Evolutionary conservation across 2,797 vertebrate species (phyloP), one percentile per base, ranked within the genome.

Genomic region (Erithacus rubecula): DNA sequence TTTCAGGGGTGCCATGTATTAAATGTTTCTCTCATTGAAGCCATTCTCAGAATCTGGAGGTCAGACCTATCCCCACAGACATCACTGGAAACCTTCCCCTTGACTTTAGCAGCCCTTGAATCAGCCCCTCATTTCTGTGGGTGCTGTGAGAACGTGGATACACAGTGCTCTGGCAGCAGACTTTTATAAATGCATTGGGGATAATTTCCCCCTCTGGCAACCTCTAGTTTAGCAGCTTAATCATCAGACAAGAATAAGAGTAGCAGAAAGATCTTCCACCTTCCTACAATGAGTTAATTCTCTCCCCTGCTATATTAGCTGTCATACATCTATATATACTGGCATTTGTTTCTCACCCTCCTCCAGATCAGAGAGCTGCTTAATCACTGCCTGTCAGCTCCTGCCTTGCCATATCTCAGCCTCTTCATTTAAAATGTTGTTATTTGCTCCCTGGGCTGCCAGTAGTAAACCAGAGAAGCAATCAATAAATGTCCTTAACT

Each of bases 331-430:
- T 91, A n/a, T 85, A 94, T 81, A 62, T 78, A 88, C 47, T 92
- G 78, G 59, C 84, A 72, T 86, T 92, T 94, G 81, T 83, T 95
- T 93, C 76, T 91, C 92, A 55, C 37, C 78, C 85, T 94, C 89
- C 91, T 95, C 79, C 88, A 69, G 81, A 90, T 94, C 89, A 93
- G 69, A 77, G 87, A 92, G 89, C 82, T 92, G 87, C 92, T 96
- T 96, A 89, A 96, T 96, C 95, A 95, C 75, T 59, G 79, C 89
- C 55, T 95, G 82, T 77, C 92, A 93, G 39, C 81, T 93, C 72
- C 87, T 6, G 55, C 90, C 77, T 82, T 79, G 89, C 93, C 75
- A 11, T 77, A 91, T 75, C 93, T 87, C 92, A 95, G 60, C 79
- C 80, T 70, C 87, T 72, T 89, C 79, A 41, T 92, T 89, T 95